Conservation (phyloP, 2,888 invertebrate species). For the Rambutsinella grinnellia region DNA sequence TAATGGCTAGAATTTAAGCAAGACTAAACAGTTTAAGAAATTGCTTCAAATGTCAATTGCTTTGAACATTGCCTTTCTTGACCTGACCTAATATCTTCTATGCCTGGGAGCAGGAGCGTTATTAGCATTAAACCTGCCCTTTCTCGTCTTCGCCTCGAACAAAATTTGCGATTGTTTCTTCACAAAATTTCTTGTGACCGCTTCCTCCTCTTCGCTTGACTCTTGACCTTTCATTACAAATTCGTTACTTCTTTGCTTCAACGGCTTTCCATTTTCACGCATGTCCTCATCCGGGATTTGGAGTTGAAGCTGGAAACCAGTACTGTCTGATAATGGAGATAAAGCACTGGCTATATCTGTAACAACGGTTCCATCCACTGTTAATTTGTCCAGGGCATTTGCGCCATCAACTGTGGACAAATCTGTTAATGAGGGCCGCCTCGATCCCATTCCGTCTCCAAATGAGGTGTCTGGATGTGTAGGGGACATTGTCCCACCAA, state of each 20-base stretch:
- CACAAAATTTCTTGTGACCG: conserved; percentile 60
- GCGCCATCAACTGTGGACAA: conserved; percentile 10
- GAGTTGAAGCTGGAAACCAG: conserved; percentile 36
- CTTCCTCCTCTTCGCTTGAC: conserved; percentile 65
- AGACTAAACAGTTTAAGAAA: no score
- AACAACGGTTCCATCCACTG: conserved; percentile 8
- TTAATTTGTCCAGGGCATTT: conserved; percentile 16
- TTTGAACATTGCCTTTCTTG: no score
- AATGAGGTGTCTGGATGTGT: background rate
- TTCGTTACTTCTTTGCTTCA: conserved; percentile 6
- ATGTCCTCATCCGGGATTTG: conserved; percentile 22
- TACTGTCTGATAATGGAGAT: conserved; percentile 22
- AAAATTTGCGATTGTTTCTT: conserved; percentile 64
- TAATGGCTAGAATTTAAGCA: no score
- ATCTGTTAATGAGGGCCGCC: conserved; percentile 20
- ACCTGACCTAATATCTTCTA: conserved; percentile 44
- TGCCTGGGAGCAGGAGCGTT: conserved; percentile 41
- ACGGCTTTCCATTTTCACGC: conserved; percentile 19
- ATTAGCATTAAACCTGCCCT: conserved; percentile 61
- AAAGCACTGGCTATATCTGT: background rate
- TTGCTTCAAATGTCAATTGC: background rate
- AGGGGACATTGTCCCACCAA: conserved; percentile 16
- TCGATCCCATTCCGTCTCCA: conserved; percentile 24
- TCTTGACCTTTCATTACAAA: conserved; percentile 39
- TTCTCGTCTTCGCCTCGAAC: conserved; percentile 64